These are phyloP conservation scores for Etheostoma nigrum DNA, from an alignment of 2,797 vertebrate genomes.

Conservation along the genomic window DNA sequence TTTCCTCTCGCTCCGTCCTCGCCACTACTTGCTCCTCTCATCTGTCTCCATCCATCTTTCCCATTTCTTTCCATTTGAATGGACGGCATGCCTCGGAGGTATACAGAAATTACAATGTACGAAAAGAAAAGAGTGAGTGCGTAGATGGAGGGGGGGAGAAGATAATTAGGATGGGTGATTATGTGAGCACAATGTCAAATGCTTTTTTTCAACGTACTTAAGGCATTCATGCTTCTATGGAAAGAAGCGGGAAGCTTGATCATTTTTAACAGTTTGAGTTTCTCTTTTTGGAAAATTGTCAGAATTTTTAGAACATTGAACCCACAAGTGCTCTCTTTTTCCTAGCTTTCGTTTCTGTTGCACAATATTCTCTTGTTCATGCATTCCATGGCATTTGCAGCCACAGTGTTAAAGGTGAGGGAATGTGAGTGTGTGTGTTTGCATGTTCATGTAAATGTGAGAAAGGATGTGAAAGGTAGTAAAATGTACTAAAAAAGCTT, in stretches of 20 bases:
- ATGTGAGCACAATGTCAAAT: constrained; percentile 54
- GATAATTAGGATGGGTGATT: constrained; percentile 64
- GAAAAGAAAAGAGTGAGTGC: not conserved
- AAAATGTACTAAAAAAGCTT: not conserved
- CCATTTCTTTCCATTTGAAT: constrained; percentile 62
- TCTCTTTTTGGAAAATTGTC: not conserved
- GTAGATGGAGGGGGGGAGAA: constrained; percentile 3
- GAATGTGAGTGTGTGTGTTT: not conserved
- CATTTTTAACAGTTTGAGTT: constrained; percentile 12
- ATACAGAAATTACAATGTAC: constrained; percentile 61
- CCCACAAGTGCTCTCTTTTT: not conserved
- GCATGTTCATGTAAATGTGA: not conserved
- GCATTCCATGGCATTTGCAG: not conserved
- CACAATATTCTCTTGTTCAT: constrained; percentile 1
- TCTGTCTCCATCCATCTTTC: constrained; percentile 53
- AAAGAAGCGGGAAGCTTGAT: constrained; percentile 2
- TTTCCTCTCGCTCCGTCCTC: constrained; percentile 52
- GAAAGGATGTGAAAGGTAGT: constrained; percentile 14
- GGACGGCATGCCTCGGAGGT: constrained; percentile 62
- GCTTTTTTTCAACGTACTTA: constrained; percentile 35
- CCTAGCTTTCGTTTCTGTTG: not conserved
- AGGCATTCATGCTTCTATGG: constrained; percentile 21
- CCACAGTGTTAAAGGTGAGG: constrained; percentile 38
- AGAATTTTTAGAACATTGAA: constrained; percentile 35
- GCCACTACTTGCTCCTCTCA: constrained; percentile 36